phyloP scores from a whole-genome alignment of 2,888 invertebrate genomes.

The Aporophyla lueneburgensis region DNA sequence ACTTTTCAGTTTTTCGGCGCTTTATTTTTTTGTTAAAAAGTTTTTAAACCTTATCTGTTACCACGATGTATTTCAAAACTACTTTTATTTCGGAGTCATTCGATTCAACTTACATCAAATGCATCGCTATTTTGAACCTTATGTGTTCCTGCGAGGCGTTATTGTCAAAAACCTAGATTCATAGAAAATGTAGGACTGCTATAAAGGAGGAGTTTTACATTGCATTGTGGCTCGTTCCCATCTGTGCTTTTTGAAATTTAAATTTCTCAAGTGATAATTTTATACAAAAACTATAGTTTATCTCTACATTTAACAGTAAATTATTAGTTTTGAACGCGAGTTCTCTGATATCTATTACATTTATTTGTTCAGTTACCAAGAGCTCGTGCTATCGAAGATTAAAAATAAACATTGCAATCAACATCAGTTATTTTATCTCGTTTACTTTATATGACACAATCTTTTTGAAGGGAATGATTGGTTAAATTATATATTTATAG shows the following conservation, averaged over 20 bases:
- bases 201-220: neutral
- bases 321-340: neutral
- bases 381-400: constrained; percentile 33
- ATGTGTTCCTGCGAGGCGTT: no score
- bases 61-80: no score
- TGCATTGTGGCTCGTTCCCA: no score
- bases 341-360: constrained; percentile 19
- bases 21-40: no score
- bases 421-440: constrained; percentile 41
- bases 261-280: neutral
- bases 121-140: no score
- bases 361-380: constrained; percentile 33
- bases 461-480: neutral
- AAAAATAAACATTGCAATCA: constrained; percentile 52
- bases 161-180: neutral
- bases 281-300: neutral
- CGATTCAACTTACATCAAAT: no score
- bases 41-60: no score
- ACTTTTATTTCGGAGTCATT: no score
- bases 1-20: no score
- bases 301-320: neutral
- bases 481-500: neutral
- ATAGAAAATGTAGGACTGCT: neutral
- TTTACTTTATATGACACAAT: constrained; percentile 26
- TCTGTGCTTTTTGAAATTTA: neutral